Evolutionary conservation across 2,888 invertebrate species (phyloP).

Genomic region (Ochropacha duplaris): DNA sequence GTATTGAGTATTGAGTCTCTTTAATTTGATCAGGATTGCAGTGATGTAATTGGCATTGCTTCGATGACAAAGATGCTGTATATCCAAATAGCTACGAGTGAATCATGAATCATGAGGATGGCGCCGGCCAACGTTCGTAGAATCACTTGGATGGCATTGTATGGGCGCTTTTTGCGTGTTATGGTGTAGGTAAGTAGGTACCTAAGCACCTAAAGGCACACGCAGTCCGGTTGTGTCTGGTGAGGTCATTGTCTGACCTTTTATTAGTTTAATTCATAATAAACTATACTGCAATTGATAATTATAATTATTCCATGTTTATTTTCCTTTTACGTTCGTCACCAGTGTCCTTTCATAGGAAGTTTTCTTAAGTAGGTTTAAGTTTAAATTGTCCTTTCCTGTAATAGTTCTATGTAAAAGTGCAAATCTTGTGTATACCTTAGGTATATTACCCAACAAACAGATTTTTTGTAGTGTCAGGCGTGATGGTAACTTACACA

Average conservation of each 20-base stretch:
- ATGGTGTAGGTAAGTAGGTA: too few relatives aligned
- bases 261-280: constrained; percentile 34
- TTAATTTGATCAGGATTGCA: constrained; percentile 7
- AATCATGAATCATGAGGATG: constrained; percentile 65
- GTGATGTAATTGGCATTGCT: constrained; percentile 17
- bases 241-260: constrained; percentile 69
- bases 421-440: neutral
- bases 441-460: too few relatives aligned
- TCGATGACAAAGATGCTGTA: constrained; percentile 51
- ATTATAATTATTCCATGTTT: neutral
- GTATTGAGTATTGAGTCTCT: neutral
- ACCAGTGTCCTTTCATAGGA: neutral
- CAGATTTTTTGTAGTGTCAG: too few relatives aligned
- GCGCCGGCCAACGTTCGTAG: constrained; percentile 46
- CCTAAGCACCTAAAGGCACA: constrained; percentile 15
- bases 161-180: constrained; percentile 30
- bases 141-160: constrained; percentile 36
- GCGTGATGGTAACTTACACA: too few relatives aligned
- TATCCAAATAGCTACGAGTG: constrained; percentile 52
- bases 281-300: constrained; percentile 26
- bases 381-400: neutral
- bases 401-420: neutral
- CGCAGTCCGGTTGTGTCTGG: constrained; percentile 30
- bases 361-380: neutral
- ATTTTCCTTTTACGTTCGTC: constrained; percentile 1